These are phyloP conservation scores for Orthonevra nobilis DNA, from an alignment of 2,888 invertebrate species.

Conservation along the genomic window DNA sequence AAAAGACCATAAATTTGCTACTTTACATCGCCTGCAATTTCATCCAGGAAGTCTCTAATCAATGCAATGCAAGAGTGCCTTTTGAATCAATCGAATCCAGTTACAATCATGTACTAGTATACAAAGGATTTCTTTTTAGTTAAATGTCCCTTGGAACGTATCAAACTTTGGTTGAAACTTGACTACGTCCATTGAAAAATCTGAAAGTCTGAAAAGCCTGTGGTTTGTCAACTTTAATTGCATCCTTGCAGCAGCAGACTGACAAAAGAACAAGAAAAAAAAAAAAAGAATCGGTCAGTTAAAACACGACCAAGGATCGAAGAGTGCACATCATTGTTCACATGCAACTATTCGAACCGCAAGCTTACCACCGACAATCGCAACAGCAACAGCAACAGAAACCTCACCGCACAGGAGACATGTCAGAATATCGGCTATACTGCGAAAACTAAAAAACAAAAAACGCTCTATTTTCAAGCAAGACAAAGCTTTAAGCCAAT, in stretches of 20 bases:
- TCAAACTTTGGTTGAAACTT: background rate
- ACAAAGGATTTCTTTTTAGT: slow-evolving; percentile 16
- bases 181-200: background rate
- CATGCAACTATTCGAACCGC: slow-evolving; percentile 38
- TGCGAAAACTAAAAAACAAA: slow-evolving; percentile 10
- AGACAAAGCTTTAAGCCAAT: slow-evolving; percentile 26
- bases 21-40: too few relatives aligned
- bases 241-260: background rate
- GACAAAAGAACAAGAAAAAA: background rate
- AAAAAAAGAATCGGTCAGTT: slow-evolving; percentile 22
- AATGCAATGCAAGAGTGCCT: too few relatives aligned
- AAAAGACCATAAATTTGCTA: too few relatives aligned
- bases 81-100: slow-evolving; percentile 16
- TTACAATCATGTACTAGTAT: background rate
- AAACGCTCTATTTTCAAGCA: slow-evolving; percentile 4
- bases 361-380: slow-evolving; percentile 22
- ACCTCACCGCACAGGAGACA: slow-evolving; percentile 7
- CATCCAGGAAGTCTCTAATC: too few relatives aligned
- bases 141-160: background rate
- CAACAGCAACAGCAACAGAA: slow-evolving; percentile 6
- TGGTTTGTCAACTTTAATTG: slow-evolving; percentile 48
- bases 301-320: slow-evolving; percentile 9
- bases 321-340: slow-evolving; percentile 29
- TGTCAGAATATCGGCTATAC: slow-evolving; percentile 14
- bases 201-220: slow-evolving; percentile 5